Percentiles rank a stretch among this genome's conserved stretches.
phyloP scores from a whole-genome alignment of 2,113 vertebrate species.

The Brachypodius melanocephalos region DNA sequence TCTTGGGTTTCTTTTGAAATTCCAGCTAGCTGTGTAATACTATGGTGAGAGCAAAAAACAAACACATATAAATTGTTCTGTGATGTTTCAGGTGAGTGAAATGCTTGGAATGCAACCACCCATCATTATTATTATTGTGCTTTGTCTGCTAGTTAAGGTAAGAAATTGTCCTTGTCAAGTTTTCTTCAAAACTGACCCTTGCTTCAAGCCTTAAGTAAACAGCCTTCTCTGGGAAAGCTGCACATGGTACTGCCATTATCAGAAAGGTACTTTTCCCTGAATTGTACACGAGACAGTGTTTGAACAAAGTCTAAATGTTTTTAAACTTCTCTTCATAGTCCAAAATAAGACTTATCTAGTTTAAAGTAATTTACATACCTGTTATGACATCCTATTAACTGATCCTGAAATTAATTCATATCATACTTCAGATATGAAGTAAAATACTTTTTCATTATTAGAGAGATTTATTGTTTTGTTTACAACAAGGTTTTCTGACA shows the following conservation, averaged over 20 bases:
- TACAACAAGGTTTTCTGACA: not conserved
- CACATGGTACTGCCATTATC: not conserved
- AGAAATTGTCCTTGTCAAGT: conserved; percentile 6
- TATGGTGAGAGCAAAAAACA: not conserved
- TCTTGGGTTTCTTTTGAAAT: not conserved
- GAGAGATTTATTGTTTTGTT: not conserved
- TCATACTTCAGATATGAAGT: not conserved
- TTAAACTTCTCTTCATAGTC: not conserved
- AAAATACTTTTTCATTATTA: not conserved
- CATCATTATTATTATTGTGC: not conserved
- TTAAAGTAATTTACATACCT: not conserved
- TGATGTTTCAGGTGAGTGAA: not conserved
- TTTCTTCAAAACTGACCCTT: conserved; percentile 5
- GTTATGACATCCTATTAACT: not conserved
- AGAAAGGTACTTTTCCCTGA: not conserved
- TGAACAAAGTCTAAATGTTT: not conserved
- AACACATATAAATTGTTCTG: not conserved
- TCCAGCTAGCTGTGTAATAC: not conserved
- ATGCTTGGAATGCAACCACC: not conserved
- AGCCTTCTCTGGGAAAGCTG: conserved; percentile 5
- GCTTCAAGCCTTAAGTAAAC: conserved; percentile 25
- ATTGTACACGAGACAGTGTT: not conserved
- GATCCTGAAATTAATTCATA: not conserved
- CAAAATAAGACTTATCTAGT: not conserved
- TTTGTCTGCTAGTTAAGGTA: not conserved